Evolutionary conservation across 2,888 invertebrate genomes (phyloP).

Genomic region (Tetheella fluctuosa): DNA sequence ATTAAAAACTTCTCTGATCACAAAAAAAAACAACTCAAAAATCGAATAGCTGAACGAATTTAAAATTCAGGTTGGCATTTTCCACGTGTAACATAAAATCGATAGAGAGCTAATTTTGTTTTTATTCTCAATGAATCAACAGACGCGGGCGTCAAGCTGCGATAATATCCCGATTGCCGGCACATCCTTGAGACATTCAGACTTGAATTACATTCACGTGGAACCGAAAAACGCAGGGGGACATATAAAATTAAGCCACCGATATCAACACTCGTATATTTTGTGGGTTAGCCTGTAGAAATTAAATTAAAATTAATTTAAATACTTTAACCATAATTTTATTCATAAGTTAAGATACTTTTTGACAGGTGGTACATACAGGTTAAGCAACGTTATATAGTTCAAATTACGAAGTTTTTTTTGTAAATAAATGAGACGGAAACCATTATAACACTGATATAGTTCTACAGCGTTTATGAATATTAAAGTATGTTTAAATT

Average conservation of each 20-base stretch:
- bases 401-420: too few relatives aligned
- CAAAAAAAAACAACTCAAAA: neutral
- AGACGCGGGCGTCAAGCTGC: neutral
- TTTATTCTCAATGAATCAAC: neutral
- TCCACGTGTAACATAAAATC: slow-evolving; percentile 1
- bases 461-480: too few relatives aligned
- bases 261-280: neutral
- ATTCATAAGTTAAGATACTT: too few relatives aligned
- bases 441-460: too few relatives aligned
- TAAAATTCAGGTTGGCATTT: neutral
- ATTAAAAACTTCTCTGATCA: too few relatives aligned
- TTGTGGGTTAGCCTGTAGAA: neutral
- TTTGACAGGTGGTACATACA: too few relatives aligned
- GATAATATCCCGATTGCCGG: slow-evolving; percentile 6
- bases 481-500: too few relatives aligned
- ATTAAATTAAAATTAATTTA: neutral
- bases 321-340: too few relatives aligned
- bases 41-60: neutral
- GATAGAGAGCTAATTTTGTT: neutral
- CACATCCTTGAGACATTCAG: slow-evolving; percentile 6
- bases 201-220: neutral
- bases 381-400: too few relatives aligned
- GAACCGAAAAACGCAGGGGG: neutral
- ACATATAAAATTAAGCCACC: neutral
- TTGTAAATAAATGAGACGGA: too few relatives aligned